These are phyloP conservation scores for Rhynchomys soricoides DNA, from an alignment of 2,113 vertebrate genomes.

Conservation along the genomic window DNA sequence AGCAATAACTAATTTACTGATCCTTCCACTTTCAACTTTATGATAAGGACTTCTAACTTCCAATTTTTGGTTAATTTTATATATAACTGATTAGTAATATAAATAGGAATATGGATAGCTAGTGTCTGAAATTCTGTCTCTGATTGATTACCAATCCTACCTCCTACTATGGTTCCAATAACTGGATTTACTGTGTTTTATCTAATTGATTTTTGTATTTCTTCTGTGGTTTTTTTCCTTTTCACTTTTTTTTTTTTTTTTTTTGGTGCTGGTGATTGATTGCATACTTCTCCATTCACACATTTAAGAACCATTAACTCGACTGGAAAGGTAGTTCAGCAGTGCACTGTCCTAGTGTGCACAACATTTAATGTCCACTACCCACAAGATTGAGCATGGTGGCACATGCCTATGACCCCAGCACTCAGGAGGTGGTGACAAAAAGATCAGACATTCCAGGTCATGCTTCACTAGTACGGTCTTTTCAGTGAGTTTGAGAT, in stretches of 20 bases:
- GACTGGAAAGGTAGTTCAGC: neutral
- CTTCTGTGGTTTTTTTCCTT: neutral
- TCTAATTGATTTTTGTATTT: conserved; percentile 8
- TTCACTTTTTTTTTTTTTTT: neutral
- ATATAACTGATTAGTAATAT: neutral
- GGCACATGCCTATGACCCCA: neutral
- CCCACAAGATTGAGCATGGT: neutral
- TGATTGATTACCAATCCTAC: neutral
- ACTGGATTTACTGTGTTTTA: neutral
- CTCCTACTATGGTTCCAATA: neutral
- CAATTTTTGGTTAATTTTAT: neutral
- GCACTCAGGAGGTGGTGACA: neutral
- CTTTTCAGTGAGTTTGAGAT: neutral
- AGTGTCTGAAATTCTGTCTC: neutral
- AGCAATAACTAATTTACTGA: neutral
- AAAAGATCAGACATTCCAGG: neutral
- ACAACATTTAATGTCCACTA: neutral
- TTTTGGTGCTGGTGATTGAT: neutral
- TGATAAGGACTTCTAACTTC: neutral
- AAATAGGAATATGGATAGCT: neutral
- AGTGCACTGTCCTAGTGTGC: neutral
- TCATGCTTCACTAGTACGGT: neutral
- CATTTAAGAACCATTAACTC: conserved; percentile 6
- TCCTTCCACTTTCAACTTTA: neutral
- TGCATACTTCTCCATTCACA: neutral